phyloP scores from a whole-genome alignment of 2,797 vertebrate genomes.

The Enteromius anoplus region DNA sequence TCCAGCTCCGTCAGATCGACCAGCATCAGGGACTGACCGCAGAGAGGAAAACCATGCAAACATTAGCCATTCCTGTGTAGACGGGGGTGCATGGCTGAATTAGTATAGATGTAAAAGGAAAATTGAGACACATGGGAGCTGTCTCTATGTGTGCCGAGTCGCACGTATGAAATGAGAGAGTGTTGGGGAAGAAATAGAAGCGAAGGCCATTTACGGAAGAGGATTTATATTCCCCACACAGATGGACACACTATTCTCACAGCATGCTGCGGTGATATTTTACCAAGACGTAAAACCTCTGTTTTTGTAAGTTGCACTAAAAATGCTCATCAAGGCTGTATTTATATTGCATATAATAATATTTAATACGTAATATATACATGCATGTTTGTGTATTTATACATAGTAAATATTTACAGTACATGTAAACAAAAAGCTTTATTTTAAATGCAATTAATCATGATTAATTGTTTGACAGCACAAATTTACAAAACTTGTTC shows the following conservation, averaged over 20 bases:
- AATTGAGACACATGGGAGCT: conserved; percentile 40
- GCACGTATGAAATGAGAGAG: background rate
- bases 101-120: conserved; percentile 36
- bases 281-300: conserved; percentile 14
- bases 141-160: background rate
- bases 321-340: background rate
- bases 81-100: conserved; percentile 26
- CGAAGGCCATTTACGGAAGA: background rate
- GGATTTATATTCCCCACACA: conserved; percentile 37
- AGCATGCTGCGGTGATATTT: conserved; percentile 9
- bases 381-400: too few species aligned
- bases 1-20: conserved; percentile 24
- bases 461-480: too few species aligned
- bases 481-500: background rate
- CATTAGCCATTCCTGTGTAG: conserved; percentile 33
- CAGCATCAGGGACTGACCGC: conserved; percentile 24
- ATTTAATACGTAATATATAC: too few species aligned
- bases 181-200: conserved; percentile 14
- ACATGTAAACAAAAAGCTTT: too few species aligned
- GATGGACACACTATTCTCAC: conserved; percentile 1
- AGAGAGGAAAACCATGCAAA: conserved; percentile 37
- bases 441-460: too few species aligned
- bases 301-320: conserved; percentile 15
- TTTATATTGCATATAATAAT: too few species aligned
- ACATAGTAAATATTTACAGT: too few species aligned